Evolutionary conservation across 1,140 invertebrate species (phyloP).

Genomic region (Drosophila persimilis): DNA sequence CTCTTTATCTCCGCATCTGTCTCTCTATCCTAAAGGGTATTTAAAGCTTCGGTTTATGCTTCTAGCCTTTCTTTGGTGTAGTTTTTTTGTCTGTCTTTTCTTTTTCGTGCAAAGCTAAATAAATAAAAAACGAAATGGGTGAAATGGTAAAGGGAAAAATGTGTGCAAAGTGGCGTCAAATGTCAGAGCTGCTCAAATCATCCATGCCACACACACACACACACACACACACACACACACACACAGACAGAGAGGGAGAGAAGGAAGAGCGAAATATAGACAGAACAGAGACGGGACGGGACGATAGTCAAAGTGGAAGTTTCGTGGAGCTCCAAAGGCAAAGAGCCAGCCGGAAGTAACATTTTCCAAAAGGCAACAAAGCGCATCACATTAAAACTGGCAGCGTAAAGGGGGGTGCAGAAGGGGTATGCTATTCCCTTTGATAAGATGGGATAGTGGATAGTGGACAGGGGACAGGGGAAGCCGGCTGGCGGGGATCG

Average conservation of each 20-base stretch:
- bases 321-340: slow-evolving; percentile 8
- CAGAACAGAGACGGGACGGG: no score
- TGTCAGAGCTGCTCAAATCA: slow-evolving; percentile 75
- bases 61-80: no score
- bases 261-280: background rate
- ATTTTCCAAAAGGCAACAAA: slow-evolving; percentile 71
- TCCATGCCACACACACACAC: slow-evolving; percentile 45
- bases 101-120: slow-evolving; percentile 39
- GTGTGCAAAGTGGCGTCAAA: slow-evolving; percentile 73
- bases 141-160: slow-evolving; percentile 22
- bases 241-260: no score
- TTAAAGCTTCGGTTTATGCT: no score
- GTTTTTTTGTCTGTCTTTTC: slow-evolving; percentile 1
- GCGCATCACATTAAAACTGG: slow-evolving; percentile 70
- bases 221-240: no score
- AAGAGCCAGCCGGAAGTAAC: slow-evolving; percentile 48
- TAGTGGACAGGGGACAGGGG: no score
- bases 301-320: slow-evolving; percentile 38
- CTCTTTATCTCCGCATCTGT: background rate
- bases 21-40: slow-evolving; percentile 8
- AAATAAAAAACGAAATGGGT: slow-evolving; percentile 20
- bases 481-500: background rate
- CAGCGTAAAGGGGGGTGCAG: slow-evolving; percentile 35
- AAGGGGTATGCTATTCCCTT: slow-evolving; percentile 12
- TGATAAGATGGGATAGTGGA: slow-evolving; percentile 12